Evolutionary conservation across 2,113 vertebrate species (phyloP).

Genomic region (Nesospiza acunhae): DNA sequence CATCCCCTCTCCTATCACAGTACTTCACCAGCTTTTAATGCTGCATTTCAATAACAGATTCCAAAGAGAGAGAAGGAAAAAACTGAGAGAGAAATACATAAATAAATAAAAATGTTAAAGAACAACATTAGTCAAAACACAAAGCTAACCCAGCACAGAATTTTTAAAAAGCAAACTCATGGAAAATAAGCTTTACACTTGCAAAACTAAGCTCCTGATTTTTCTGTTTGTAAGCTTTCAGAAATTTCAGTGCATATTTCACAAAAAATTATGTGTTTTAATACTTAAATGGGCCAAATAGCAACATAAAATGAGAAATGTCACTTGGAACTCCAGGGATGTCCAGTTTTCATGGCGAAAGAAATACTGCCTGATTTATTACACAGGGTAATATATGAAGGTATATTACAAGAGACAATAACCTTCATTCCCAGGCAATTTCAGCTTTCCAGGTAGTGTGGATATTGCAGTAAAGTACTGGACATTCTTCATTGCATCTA

Average conservation of each 20-base stretch:
- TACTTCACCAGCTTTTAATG: not conserved
- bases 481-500: constrained; percentile 63
- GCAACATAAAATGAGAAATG: constrained; percentile 68
- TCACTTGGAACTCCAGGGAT: constrained; percentile 66
- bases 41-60: not conserved
- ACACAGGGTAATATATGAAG: constrained; percentile 37
- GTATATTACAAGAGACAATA: constrained; percentile 70
- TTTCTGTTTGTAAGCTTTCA: not conserved
- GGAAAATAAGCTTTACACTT: not conserved
- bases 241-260: constrained; percentile 23
- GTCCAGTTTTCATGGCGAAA: constrained; percentile 50
- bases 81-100: not conserved
- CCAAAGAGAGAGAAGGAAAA: not conserved
- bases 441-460: constrained; percentile 63
- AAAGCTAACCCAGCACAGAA: not conserved
- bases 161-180: not conserved
- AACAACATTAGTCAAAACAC: not conserved
- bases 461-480: constrained; percentile 66
- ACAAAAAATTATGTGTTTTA: constrained; percentile 32
- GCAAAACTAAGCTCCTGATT: not conserved
- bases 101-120: not conserved
- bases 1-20: not conserved
- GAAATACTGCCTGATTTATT: constrained; percentile 72
- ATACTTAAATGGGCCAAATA: constrained; percentile 44
- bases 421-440: constrained; percentile 64